Percentiles rank a stretch among this genome's conserved stretches.
These are phyloP conservation scores for Carassius auratus DNA, from an alignment of 2,113 vertebrate genomes.

Conservation along the genomic window DNA sequence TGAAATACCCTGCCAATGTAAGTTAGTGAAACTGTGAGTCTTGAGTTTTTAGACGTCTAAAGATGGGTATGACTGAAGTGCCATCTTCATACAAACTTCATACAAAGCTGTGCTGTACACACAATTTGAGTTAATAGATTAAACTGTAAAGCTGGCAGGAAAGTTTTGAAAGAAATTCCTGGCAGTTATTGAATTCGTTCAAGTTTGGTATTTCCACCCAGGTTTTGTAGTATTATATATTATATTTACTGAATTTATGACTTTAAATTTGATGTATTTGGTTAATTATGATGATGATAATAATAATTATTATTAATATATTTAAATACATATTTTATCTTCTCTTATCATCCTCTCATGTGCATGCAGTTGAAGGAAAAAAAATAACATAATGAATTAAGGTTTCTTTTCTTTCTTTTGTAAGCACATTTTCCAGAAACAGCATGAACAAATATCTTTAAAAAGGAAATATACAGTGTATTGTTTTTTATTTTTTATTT, in stretches of 20 bases:
- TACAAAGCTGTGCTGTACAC: not conserved
- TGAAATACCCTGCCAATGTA: slow-evolving; percentile 15
- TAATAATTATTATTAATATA: too few species aligned
- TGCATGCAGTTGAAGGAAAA: too few species aligned
- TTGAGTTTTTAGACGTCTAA: not conserved
- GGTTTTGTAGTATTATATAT: not conserved
- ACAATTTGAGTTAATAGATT: not conserved
- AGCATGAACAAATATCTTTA: not conserved
- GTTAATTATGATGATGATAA: too few species aligned
- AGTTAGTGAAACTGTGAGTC: not conserved
- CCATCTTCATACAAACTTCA: not conserved
- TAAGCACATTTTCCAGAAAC: not conserved
- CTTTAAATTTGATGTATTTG: not conserved
- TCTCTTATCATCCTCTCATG: too few species aligned
- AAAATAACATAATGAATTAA: too few species aligned
- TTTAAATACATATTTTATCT: too few species aligned
- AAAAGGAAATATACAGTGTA: not conserved
- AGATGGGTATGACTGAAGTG: not conserved
- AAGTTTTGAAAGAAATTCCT: too few species aligned
- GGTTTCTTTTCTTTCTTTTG: too few species aligned
- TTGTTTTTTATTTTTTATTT: too few species aligned
- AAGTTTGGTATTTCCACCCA: not conserved
- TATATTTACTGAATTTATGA: not conserved
- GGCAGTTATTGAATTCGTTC: not conserved
- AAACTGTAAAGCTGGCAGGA: not conserved